phyloP scores from a whole-genome alignment of 1,140 invertebrate species.

The Berghia stephanieae region DNA sequence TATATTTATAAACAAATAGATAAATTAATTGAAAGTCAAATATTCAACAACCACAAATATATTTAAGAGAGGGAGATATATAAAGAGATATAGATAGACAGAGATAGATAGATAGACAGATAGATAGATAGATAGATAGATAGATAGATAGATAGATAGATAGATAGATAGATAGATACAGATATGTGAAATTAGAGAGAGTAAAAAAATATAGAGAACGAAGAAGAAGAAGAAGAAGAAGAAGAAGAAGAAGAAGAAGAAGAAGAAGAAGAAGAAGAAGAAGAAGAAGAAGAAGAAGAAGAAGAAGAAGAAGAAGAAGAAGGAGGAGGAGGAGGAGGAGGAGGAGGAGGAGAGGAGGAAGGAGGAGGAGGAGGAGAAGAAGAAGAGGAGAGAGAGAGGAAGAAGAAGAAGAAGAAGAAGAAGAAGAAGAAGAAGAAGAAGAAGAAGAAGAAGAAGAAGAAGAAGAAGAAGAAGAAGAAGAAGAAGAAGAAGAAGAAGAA shows the following conservation, averaged over 20 bases:
- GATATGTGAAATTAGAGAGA: not conserved
- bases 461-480: not conserved
- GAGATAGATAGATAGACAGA: not conserved
- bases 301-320: conserved; percentile 21
- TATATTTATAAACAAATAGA: conserved; percentile 9
- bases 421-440: conserved; percentile 1
- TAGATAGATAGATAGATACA: conserved; percentile 6
- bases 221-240: conserved; percentile 16
- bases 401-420: conserved; percentile 9
- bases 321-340: conserved; percentile 9
- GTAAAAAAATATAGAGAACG: conserved; percentile 1
- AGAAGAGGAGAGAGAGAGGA: not conserved
- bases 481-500: not conserved
- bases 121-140: not conserved
- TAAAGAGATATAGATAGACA: not conserved
- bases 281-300: conserved; percentile 16
- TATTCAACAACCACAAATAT: too few relatives aligned
- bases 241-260: conserved; percentile 15
- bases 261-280: not conserved
- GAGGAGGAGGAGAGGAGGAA: not conserved
- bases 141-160: not conserved
- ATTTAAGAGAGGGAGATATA: not conserved
- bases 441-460: not conserved
- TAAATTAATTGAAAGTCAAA: too few relatives aligned
- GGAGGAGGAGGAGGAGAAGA: not conserved